Evolutionary conservation across 1,140 invertebrate species (phyloP), one percentile per base, ranked within the genome.

Genomic region (Micrasema longulum): DNA sequence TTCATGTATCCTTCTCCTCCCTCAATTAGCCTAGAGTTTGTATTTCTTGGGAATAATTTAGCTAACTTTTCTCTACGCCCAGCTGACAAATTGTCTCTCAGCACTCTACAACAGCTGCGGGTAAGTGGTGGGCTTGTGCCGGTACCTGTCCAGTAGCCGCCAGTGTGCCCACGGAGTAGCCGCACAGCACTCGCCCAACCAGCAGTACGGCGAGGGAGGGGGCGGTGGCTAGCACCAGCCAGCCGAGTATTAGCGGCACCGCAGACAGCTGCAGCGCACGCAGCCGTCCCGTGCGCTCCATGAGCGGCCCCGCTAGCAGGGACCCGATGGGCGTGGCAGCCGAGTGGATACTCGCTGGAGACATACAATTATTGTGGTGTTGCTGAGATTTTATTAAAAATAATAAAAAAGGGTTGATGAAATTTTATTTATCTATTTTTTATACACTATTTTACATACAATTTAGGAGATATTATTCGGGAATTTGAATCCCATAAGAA

Each of bases 81-180:
- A n/a, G n/a, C n/a, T n/a, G n/a, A n/a, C n/a, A n/a, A n/a, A n/a
- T n/a, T n/a, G n/a, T n/a, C n/a, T n/a, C n/a, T n/a, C n/a, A n/a
- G n/a, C n/a, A n/a, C n/a, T n/a, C n/a, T n/a, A 12, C 22, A 16
- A 18, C 48, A 52, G 10, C 11, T 23, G 10, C 20, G 22, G 10
- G 48, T 11, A 16, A 16, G 22, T n/a, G n/a, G n/a, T n/a, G n/a
- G n/a, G n/a, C n/a, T n/a, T n/a, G n/a, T n/a, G n/a, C n/a, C n/a
- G n/a, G n/a, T n/a, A 91, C 90, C 85, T 91, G 90, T 14, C 85
- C 85, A 20, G 90, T 88, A 52, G 91, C 91, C 3, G 89, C 89
- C 64, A 90, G 83, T 50, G 91, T 84, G 36, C 91, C 91, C 2
- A 91, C 89, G 0, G 90, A 87, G 65, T 92, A 86, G 50, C 91